These are phyloP conservation scores for Erythrolamprus reginae DNA, from an alignment of 2,113 vertebrate genomes.

Conservation along the genomic window DNA sequence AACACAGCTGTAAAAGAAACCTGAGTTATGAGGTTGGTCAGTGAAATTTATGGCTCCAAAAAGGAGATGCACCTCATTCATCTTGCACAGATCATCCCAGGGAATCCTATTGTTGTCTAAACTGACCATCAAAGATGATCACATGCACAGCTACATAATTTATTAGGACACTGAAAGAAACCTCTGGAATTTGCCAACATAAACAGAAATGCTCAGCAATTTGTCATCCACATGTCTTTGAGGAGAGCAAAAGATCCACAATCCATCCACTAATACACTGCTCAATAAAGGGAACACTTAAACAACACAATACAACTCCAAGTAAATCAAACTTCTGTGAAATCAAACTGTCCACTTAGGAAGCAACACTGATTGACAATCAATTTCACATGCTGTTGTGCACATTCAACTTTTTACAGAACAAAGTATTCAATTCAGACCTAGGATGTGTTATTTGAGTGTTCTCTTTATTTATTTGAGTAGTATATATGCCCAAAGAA, in stretches of 20 bases:
- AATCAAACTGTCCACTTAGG: too few relatives aligned
- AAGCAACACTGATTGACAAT: too few relatives aligned
- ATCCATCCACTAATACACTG: background rate
- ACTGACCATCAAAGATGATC: background rate
- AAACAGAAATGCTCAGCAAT: slow-evolving; percentile 21
- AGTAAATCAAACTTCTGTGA: too few relatives aligned
- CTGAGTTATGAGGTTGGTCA: background rate
- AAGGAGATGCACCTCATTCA: background rate
- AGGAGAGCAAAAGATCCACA: too few relatives aligned
- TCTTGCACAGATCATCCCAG: background rate
- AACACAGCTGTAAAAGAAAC: background rate
- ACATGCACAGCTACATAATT: background rate
- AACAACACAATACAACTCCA: too few relatives aligned
- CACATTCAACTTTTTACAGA: too few relatives aligned
- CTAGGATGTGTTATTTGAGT: too few relatives aligned
- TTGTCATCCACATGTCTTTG: background rate
- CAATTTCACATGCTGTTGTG: too few relatives aligned
- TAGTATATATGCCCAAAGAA: slow-evolving; percentile 36
- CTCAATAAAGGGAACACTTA: too few relatives aligned
- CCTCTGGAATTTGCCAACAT: slow-evolving; percentile 29
- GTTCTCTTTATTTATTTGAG: too few relatives aligned
- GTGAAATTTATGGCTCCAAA: background rate
- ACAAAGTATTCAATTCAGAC: too few relatives aligned
- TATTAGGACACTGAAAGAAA: background rate
- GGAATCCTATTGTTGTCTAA: background rate